These are phyloP conservation scores for Peromyscus polionotus DNA, from an alignment of 2,113 vertebrate genomes.

Conservation along the genomic window DNA sequence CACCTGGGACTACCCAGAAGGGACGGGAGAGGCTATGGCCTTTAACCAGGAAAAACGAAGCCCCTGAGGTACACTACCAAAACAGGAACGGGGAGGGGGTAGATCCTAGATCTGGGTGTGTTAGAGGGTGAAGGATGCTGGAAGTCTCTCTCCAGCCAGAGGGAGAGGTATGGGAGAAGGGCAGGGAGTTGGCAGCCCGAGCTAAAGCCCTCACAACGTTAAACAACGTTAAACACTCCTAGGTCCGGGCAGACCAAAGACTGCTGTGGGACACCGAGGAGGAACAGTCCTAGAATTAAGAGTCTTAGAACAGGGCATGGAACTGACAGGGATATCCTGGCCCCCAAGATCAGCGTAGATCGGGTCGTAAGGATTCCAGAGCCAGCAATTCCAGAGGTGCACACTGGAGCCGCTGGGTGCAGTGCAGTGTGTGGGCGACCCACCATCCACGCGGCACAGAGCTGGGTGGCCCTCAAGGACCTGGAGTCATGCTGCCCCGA, in stretches of 20 bases:
- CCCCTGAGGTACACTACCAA: no score
- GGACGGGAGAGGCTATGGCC: background rate
- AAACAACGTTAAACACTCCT: background rate
- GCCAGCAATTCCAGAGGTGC: background rate
- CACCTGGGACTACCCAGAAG: background rate
- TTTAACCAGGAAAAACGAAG: background rate
- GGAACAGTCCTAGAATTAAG: background rate
- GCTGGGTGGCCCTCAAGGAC: background rate
- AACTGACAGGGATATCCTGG: background rate
- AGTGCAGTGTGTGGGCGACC: background rate
- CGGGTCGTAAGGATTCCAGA: background rate
- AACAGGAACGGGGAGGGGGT: accelerated
- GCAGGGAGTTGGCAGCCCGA: background rate
- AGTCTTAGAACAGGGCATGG: background rate
- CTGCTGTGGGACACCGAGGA: accelerated
- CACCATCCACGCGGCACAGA: background rate
- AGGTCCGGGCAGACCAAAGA: background rate
- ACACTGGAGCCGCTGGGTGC: background rate
- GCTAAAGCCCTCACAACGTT: background rate
- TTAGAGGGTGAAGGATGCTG: background rate
- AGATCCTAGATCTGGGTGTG: background rate
- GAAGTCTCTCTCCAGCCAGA: background rate
- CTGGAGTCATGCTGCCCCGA: background rate
- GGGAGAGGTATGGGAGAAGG: background rate
- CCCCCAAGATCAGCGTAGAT: no score